Evolutionary conservation across 2,113 vertebrate species (phyloP).

Genomic region (Gallinago paraguaiae): DNA sequence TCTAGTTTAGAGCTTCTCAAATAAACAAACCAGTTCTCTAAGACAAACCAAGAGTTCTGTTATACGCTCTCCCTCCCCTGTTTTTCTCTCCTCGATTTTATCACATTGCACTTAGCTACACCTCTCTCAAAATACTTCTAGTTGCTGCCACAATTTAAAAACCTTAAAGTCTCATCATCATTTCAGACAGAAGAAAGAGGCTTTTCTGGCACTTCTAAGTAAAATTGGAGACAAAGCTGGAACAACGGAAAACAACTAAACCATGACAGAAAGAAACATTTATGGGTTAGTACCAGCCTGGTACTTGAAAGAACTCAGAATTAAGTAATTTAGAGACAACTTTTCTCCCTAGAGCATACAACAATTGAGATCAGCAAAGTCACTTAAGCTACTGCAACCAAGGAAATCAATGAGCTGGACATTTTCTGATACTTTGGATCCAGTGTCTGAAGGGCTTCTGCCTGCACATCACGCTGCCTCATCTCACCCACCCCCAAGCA

Average conservation of each 20-base stretch:
- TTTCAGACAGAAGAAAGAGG: constrained; percentile 25
- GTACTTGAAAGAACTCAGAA: background rate
- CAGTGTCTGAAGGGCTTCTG: background rate
- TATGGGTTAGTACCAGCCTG: background rate
- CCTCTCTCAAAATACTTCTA: constrained; percentile 16
- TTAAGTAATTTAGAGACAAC: background rate
- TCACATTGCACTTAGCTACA: background rate
- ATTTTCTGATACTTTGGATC: background rate
- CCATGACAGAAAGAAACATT: background rate
- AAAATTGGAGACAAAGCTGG: background rate
- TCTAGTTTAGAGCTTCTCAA: background rate
- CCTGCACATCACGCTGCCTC: background rate
- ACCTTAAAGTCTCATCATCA: background rate
- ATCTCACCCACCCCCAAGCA: background rate
- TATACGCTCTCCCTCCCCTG: background rate
- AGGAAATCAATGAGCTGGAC: background rate
- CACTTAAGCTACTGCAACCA: background rate
- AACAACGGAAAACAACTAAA: background rate
- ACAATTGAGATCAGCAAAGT: background rate
- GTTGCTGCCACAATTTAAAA: background rate
- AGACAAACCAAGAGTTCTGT: background rate
- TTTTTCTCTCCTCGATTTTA: background rate
- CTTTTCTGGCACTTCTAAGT: constrained; percentile 31
- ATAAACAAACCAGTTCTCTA: background rate
- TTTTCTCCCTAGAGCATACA: background rate